Conservation (phyloP, 1,140 invertebrate species). For the Drosophila rhopaloa region DNA sequence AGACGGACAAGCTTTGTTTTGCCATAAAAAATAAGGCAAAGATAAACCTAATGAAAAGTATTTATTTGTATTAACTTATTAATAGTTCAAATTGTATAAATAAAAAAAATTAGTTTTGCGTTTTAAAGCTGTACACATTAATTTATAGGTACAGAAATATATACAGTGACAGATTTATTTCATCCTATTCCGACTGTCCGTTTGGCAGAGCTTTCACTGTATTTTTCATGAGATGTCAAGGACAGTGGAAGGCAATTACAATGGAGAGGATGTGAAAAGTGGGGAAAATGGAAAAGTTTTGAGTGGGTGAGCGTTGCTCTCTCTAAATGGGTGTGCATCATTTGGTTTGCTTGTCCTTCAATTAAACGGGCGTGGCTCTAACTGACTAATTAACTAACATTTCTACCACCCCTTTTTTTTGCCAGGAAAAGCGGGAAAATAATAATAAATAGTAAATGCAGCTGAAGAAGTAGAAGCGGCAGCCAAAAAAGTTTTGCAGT, state of each 20-base stretch:
- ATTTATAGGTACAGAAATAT: neutral
- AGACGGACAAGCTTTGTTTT: neutral
- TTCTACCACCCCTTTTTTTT: constrained; percentile 9
- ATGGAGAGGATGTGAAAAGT: neutral
- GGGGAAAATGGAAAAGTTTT: constrained; percentile 1
- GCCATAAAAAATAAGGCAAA: too few species aligned
- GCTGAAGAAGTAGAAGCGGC: constrained; percentile 3
- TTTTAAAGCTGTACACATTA: neutral
- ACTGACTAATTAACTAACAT: constrained; percentile 19
- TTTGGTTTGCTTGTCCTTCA: constrained; percentile 39
- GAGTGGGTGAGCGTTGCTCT: constrained; percentile 10
- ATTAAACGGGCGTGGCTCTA: constrained; percentile 44
- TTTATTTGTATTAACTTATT: too few species aligned
- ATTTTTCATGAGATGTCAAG: constrained; percentile 28
- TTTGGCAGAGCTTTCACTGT: neutral
- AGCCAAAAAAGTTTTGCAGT: constrained; percentile 43
- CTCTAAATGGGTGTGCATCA: constrained; percentile 38
- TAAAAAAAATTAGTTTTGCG: neutral
- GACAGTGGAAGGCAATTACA: constrained; percentile 7
- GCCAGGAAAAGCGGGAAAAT: constrained; percentile 8
- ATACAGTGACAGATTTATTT: neutral
- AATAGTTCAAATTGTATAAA: too few species aligned
- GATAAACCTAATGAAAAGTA: too few species aligned
- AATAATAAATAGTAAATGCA: constrained; percentile 14
- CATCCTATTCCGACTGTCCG: neutral